A percentile compares a stretch with the other conserved stretches of the same genome.
Evolutionary conservation across 2,888 invertebrate genomes (phyloP).

Genomic region (Ferdinandea cuprea): DNA sequence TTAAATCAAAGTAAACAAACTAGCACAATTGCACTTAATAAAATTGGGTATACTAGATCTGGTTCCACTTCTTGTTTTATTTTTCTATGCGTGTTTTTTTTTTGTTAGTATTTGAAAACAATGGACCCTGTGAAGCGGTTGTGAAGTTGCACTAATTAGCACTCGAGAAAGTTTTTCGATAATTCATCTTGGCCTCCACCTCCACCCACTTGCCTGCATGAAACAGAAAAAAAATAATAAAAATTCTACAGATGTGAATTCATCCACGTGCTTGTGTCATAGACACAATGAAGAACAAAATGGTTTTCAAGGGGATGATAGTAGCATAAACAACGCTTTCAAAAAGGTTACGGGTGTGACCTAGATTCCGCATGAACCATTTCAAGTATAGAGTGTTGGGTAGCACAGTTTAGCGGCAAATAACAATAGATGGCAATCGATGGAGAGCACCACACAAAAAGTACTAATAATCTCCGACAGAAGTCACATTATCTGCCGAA

Average conservation of each 20-base stretch:
- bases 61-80: not conserved
- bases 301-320: constrained; percentile 57
- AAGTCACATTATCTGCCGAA: constrained; percentile 48
- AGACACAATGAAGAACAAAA: constrained; percentile 57
- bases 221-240: too few species aligned
- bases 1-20: constrained; percentile 40
- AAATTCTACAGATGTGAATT: constrained; percentile 27
- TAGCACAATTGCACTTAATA: constrained; percentile 25
- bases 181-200: constrained; percentile 53
- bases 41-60: constrained; percentile 19
- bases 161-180: constrained; percentile 65
- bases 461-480: constrained; percentile 54
- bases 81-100: not conserved
- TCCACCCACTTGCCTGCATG: constrained; percentile 20
- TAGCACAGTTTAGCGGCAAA: constrained; percentile 33
- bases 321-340: constrained; percentile 59
- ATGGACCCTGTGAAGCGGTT: constrained; percentile 10
- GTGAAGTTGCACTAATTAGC: constrained; percentile 54
- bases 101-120: too few species aligned
- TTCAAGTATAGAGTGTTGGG: constrained; percentile 34
- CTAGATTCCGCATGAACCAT: constrained; percentile 53
- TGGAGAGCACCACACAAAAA: constrained; percentile 56
- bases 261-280: constrained; percentile 41
- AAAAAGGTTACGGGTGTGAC: constrained; percentile 68
- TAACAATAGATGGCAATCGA: constrained; percentile 60